Base-by-base conservation (phyloP, 2,888 invertebrate genomes). In the Dyspetes luteomarginatus region DNA sequence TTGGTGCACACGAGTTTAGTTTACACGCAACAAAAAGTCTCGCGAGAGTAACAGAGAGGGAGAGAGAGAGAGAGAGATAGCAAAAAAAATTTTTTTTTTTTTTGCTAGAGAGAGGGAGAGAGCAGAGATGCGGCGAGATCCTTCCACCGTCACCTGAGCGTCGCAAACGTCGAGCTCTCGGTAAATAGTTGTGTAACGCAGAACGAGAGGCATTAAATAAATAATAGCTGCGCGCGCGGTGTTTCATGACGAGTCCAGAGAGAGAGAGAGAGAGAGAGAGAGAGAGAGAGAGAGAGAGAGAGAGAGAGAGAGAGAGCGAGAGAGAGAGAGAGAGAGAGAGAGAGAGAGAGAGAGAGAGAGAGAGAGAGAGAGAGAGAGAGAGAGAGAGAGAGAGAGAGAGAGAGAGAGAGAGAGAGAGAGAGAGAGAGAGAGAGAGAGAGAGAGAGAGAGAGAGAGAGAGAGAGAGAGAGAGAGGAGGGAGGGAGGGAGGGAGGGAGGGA, bases 171-270 rank as follows among this genome's bases (percentile, higher is more conserved):
- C 78, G 78, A 81, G 85, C 85, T 87, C 85, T 85, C 82, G 83
- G 86, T 86, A 88, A 88, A 88, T 86, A 87, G 85, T 87, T 90
- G 88, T 88, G 89, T 89, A 90, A 90, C 87, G 88, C 85, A 83
- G 85, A 87, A 88, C 86, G 86, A 88, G 86, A 89, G 88, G 85
- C 86, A 90, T 89, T 88, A 89, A 90, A 89, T 89, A 89, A 90
- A 88, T 88, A 90, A 89, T 88, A 88, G 86, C 84, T 83, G 73
- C 76, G 84, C 82, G 85, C 74, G 84, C 83, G 85, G 81, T 83
- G 86, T 85, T 87, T 86, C 84, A 82, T 78, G 81, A 82, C n/a
- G n/a, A n/a, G n/a, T n/a, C n/a, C n/a, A 86, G 85, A 87, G 86
- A 85, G 86, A 88, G 88, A 85, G 83, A 84, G 84, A 88, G 83